Conservation (phyloP, 2,888 invertebrate species). For the Drosophila austrosaltans region DNA sequence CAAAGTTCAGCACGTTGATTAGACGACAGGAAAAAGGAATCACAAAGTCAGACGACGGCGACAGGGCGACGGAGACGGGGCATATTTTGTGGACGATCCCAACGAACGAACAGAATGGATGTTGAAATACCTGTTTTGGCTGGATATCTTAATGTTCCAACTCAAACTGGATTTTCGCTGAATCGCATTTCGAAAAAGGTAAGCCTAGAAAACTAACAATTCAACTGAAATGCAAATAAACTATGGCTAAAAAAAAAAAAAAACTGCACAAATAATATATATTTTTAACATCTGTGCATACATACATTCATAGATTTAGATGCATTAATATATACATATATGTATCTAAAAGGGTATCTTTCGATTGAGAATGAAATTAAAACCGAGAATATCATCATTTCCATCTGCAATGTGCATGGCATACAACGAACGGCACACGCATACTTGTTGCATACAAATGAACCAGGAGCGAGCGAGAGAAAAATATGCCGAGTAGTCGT, state of each 20-base stretch:
- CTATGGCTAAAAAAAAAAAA: slow-evolving; percentile 13
- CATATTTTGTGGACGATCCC: slow-evolving; percentile 9
- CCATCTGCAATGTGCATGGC: slow-evolving; percentile 52
- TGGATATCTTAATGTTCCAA: slow-evolving; percentile 91
- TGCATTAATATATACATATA: slow-evolving; percentile 1
- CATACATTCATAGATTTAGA: not conserved
- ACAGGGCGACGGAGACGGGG: slow-evolving; percentile 39
- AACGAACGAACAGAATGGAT: slow-evolving; percentile 85
- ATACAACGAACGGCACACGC: slow-evolving; percentile 12
- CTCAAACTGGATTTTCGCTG: slow-evolving; percentile 88
- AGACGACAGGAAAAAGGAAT: slow-evolving; percentile 15
- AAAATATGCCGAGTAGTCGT: slow-evolving; percentile 10
- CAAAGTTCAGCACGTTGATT: slow-evolving; percentile 33
- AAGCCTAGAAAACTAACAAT: slow-evolving; percentile 47
- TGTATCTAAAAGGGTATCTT: slow-evolving; percentile 32
- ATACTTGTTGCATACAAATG: slow-evolving; percentile 74
- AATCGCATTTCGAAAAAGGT: slow-evolving; percentile 91
- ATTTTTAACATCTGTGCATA: slow-evolving; percentile 21
- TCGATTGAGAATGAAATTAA: slow-evolving; percentile 17
- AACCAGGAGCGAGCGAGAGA: slow-evolving; percentile 27
- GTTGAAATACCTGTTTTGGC: slow-evolving; percentile 89
- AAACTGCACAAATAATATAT: not conserved
- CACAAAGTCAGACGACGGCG: slow-evolving; percentile 34
- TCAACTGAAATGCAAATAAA: slow-evolving; percentile 2
- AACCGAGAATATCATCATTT: slow-evolving; percentile 41